Evolutionary conservation across 92 coral and sea anemone genomes (phyloP), one percentile per base, ranked within the genome.

Genomic region (Zoanthus solanderi): DNA sequence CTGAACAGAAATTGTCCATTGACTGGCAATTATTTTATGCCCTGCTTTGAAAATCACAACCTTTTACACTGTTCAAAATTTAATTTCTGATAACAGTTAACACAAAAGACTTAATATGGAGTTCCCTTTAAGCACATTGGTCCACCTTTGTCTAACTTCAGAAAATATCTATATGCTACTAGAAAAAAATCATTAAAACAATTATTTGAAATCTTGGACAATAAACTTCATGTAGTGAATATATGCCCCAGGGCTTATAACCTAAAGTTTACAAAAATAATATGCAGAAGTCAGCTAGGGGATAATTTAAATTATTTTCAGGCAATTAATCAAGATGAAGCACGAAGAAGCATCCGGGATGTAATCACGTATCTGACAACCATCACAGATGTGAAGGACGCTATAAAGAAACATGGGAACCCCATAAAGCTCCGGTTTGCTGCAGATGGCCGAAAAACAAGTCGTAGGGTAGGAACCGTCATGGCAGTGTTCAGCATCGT

Each of bases 401-500:
- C 57, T 2, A 46, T 76, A 14, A 75, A 89, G 16, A 47, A 71
- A 32, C 60, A 86, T 16, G 71, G 88, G 6, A 77, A 67, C 34
- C 14, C 54, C 13, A 10, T 92, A 11, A 58, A 78, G n/a, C 87
- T 90, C 45, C 83, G 92, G 32, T 89, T 89, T 86, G 92, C 92
- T 74, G 92, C 92, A 1, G 94, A 85, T 89, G 94, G 90, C 4
- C 78, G 89, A 29, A 72, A 80, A 13, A 92, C 92, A 5, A 92
- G 92, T 72, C 76, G 84, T 42, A 89, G 89, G 44, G 90, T 92
- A 2, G 92, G 92, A 0, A 80, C 90, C 0, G 92, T 89, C 8
- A 92, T 92, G 90, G 92, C 90, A 12, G 94, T 92, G 11, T 81
- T 92, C 34, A 86, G 86, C 45, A 78, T 89, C 14, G 16, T 89